Evolutionary conservation across 2,113 vertebrate species (phyloP), one percentile per base, ranked within the genome.

Genomic region (Coturnix japonica): DNA sequence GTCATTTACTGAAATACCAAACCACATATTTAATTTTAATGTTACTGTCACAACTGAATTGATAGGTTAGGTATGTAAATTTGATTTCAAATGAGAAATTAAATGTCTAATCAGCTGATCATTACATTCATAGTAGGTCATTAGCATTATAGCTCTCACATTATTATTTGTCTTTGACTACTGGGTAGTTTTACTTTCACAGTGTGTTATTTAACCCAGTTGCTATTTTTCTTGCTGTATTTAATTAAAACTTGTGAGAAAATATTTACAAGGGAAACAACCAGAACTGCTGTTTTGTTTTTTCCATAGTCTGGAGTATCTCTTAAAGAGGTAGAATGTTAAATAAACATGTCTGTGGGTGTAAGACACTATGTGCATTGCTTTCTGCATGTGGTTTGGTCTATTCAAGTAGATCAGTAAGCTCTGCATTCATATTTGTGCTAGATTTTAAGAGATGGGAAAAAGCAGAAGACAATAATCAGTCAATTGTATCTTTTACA

Each of bases 1-100:
- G 79, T 92, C 95, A 95, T 94, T 92, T 95, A 67, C 95, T 95
- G 89, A 94, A 94, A 94, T 64, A 85, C 51, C 75, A 85, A 92
- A 83, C 57, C 76, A 65, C 69, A 70, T 87, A 89, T 92, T 96
- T 96, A 93, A 93, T 91, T 91, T 82, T 91, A 91, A 94, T 89
- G 81, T 80, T 85, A 71, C 87, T 89, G 87, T 90, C 91, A 95
- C 78, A 71, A 82, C 67, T 63, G 81, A 94, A 93, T 89, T 89
- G 71, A 89, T 85, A 94, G 87, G 87, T 89, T 83, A 77, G 72
- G 35, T 71, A 87, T 94, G 92, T 67, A 93, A 94, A 96, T 96
- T 89, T 81, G 35, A 91, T 91, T 94, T 85, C 75, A 82, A 92
- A 89, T 81, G 75, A 82, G 75, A 94, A 95, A 95, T 95, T 91